Base-by-base conservation (phyloP, 2,113 vertebrate species). In the Echinops telfairi region DNA sequence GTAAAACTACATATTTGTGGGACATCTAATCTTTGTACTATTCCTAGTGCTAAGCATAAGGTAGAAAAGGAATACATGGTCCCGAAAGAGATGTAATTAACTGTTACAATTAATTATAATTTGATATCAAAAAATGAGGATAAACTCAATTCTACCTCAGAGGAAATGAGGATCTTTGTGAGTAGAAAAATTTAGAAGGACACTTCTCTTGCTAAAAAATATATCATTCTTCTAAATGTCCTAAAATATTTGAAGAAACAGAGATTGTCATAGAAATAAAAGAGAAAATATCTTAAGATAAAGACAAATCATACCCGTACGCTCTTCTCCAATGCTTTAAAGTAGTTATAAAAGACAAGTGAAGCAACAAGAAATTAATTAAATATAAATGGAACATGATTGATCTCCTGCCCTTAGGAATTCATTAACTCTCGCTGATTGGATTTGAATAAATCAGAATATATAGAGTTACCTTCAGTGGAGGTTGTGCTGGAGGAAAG, bases 331-430 rank as follows among this genome's bases (percentile, higher is more conserved):
- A 88, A 88, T 83, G 75, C 73, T 81, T 94, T 96, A 90, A 94
- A 81, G 79, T 70, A 92, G 83, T 93, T 96, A 78, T 70, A 76
- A 91, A 92, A 90, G 84, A 94, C 68, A 93, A 92, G 84, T 58
- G 73, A 93, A 33, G 75, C 81, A 94, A 95, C 89, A 86, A 40
- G 68, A 96, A 96, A 93, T 97, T 96, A 96, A 97, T 95, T 94
- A 95, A 95, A 92, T 95, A 92, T 94, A 97, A 95, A 94, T 95
- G 94, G 92, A 87, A 93, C 94, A 83, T 89, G 93, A 96, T 88
- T 96, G 96, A 96, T 96, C 95, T 96, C 82, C 91, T 91, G 91
- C 91, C 96, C 95, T 92, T 71, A 94, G 95, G 91, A 96, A 95
- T 95, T 93, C 94, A 87, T 97, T 96, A 97, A 57, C 94, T 85